Evolutionary conservation across 2,797 vertebrate genomes (phyloP).

Genomic region (Prionace glauca): DNA sequence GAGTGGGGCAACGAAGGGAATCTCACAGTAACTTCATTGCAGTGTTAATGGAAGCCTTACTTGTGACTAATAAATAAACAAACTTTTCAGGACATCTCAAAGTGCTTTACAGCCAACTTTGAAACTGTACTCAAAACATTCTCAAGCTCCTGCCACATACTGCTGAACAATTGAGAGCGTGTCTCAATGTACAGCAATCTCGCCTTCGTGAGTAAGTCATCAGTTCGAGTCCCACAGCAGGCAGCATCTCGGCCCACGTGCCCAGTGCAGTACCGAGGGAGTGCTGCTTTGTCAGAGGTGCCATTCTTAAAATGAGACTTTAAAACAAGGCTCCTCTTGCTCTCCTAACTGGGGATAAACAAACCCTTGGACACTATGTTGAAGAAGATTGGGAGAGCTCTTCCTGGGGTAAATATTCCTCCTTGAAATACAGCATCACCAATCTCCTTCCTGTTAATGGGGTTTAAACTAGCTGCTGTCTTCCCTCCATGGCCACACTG

Average conservation of each 20-base stretch:
- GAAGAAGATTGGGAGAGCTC: not conserved
- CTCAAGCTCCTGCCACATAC: not conserved
- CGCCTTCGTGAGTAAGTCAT: not conserved
- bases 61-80: no score
- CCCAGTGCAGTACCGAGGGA: not conserved
- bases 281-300: not conserved
- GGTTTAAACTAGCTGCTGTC: not conserved
- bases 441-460: not conserved
- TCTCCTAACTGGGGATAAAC: not conserved
- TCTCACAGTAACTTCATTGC: no score
- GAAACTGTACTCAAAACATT: not conserved
- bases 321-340: not conserved
- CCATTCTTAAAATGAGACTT: not conserved
- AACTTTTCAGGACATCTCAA: not conserved
- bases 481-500: not conserved
- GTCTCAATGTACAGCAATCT: not conserved
- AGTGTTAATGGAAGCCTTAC: no score
- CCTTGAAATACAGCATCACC: not conserved
- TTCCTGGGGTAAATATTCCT: not conserved
- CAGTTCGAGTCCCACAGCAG: not conserved
- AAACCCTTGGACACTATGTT: not conserved
- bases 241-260: not conserved
- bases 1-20: no score
- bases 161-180: not conserved
- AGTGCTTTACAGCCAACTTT: not conserved